These are phyloP conservation scores for Diabrotica balteata DNA, from an alignment of 2,888 invertebrate species.

Conservation along the genomic window DNA sequence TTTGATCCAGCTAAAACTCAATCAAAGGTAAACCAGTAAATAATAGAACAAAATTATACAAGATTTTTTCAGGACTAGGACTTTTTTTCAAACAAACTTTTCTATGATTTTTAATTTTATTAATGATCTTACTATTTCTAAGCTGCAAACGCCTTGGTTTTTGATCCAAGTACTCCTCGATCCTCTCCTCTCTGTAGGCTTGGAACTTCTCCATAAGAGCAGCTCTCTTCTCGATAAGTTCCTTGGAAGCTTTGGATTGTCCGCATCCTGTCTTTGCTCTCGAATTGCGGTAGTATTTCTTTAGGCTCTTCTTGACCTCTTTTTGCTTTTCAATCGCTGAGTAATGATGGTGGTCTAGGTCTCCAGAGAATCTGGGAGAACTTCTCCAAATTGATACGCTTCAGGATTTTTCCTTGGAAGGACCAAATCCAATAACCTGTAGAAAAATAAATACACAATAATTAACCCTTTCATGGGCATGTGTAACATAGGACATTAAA, in stretches of 20 bases:
- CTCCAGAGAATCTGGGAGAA: constrained; percentile 93
- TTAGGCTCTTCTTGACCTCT: constrained; percentile 96
- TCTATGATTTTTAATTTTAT: too few species aligned
- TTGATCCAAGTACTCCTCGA: constrained; percentile 77
- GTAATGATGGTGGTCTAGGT: constrained; percentile 87
- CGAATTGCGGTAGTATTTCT: constrained; percentile 97
- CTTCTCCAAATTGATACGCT: constrained; percentile 86
- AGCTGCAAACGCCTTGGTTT: constrained; percentile 84
- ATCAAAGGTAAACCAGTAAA: too few species aligned
- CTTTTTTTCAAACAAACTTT: too few species aligned
- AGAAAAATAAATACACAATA: constrained; percentile 9
- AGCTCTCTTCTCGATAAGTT: constrained; percentile 90
- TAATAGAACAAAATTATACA: too few species aligned
- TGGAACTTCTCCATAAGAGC: constrained; percentile 86
- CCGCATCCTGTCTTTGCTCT: constrained; percentile 95
- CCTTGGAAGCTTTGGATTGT: constrained; percentile 92
- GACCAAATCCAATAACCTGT: constrained; percentile 95
- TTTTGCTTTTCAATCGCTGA: constrained; percentile 86
- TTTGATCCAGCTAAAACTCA: too few species aligned
- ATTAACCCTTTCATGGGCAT: not conserved
- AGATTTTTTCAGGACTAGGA: too few species aligned
- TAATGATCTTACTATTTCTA: constrained; percentile 77
- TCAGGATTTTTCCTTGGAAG: constrained; percentile 84
- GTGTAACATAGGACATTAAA: too few species aligned
- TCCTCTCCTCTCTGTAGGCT: constrained; percentile 78